These are phyloP conservation scores for Pipistrellus pipistrellus DNA, from an alignment of 2,797 vertebrate species.

Conservation along the genomic window DNA sequence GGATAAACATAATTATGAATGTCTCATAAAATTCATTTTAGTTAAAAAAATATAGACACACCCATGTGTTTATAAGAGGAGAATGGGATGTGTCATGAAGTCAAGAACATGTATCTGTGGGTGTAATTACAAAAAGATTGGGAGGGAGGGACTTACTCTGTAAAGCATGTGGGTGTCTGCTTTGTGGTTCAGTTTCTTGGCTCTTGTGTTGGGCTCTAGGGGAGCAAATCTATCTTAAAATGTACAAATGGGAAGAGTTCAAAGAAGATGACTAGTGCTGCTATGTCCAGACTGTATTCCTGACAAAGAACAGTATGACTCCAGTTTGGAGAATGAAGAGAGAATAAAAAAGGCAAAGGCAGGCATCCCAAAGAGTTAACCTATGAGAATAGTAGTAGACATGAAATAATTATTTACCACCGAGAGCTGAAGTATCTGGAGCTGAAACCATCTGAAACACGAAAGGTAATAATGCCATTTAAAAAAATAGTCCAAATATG, in stretches of 20 bases:
- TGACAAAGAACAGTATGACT: not conserved
- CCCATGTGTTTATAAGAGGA: conserved; percentile 47
- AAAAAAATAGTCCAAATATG: not conserved
- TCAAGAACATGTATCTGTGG: not conserved
- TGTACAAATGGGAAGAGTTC: not conserved
- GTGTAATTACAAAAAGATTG: conserved; percentile 32
- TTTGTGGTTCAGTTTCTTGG: conserved; percentile 18
- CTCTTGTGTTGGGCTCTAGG: conserved; percentile 19
- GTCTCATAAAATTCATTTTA: conserved; percentile 45
- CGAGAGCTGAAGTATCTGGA: not conserved
- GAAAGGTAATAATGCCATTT: not conserved
- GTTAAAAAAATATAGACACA: conserved; percentile 2
- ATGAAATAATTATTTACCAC: not conserved
- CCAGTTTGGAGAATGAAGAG: not conserved
- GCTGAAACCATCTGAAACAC: not conserved
- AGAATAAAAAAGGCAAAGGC: not conserved
- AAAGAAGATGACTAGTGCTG: not conserved
- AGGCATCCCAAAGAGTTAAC: not conserved
- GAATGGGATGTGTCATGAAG: not conserved
- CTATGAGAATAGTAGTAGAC: not conserved
- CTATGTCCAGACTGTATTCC: not conserved
- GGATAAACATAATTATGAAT: conserved; percentile 24
- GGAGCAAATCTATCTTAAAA: not conserved
- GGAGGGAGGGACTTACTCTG: not conserved
- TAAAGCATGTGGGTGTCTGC: conserved; percentile 15